Conservation (phyloP, 2,888 invertebrate genomes). For the Heliothis peltigera region DNA sequence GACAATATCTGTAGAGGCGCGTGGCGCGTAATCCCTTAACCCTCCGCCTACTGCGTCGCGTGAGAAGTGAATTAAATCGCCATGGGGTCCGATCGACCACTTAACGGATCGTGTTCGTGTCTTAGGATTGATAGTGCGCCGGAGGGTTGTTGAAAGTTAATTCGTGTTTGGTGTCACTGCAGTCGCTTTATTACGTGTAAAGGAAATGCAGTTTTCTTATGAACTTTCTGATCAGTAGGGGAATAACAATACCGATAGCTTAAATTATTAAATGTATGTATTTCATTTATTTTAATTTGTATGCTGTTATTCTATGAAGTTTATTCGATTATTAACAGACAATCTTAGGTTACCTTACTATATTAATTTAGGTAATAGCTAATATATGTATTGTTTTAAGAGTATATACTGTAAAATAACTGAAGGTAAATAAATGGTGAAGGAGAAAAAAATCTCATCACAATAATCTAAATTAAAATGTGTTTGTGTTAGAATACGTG, state of each 20-base stretch:
- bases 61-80: slow-evolving; percentile 87
- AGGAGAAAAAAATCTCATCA: too few species aligned
- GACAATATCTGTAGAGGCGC: slow-evolving; percentile 88
- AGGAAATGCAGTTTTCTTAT: slow-evolving; percentile 83
- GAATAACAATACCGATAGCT: slow-evolving; percentile 16
- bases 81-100: slow-evolving; percentile 85
- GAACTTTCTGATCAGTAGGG: slow-evolving; percentile 59
- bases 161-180: slow-evolving; percentile 88
- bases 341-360: too few species aligned
- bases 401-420: too few species aligned
- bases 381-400: too few species aligned
- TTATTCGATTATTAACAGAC: too few species aligned
- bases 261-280: slow-evolving; percentile 20
- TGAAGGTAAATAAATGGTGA: too few species aligned
- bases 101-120: slow-evolving; percentile 84
- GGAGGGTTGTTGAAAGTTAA: slow-evolving; percentile 86
- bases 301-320: too few species aligned
- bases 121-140: slow-evolving; percentile 84
- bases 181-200: slow-evolving; percentile 81
- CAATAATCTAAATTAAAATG: too few species aligned
- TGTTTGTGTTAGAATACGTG: too few species aligned
- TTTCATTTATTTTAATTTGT: slow-evolving; percentile 1
- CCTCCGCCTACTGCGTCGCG: slow-evolving; percentile 81
- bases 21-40: slow-evolving; percentile 86
- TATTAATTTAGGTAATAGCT: too few species aligned